These are phyloP conservation scores for Gambusia yucatana DNA, from an alignment of 2,797 vertebrate genomes.

Conservation along the genomic window DNA sequence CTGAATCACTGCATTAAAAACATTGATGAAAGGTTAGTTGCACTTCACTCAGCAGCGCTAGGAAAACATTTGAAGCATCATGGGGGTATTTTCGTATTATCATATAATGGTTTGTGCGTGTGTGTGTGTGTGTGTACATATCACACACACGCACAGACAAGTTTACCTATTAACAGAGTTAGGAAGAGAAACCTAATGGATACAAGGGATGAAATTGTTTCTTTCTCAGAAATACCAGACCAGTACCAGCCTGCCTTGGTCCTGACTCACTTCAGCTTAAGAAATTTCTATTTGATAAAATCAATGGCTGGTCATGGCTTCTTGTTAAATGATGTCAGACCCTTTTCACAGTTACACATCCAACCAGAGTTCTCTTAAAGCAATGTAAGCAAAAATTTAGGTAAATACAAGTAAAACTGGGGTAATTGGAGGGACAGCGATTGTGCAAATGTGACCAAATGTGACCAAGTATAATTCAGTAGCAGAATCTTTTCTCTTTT, in stretches of 20 bases:
- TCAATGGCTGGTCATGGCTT: background rate
- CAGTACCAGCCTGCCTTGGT: slow-evolving; percentile 16
- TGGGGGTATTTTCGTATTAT: background rate
- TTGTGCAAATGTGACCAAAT: background rate
- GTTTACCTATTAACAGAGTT: background rate
- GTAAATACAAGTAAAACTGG: background rate
- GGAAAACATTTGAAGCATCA: slow-evolving; percentile 4
- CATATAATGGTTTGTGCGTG: background rate
- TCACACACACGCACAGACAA: background rate
- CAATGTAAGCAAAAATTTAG: background rate
- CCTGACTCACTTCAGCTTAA: background rate
- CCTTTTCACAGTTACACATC: background rate
- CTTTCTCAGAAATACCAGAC: background rate
- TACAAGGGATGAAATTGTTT: background rate
- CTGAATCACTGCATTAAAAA: background rate
- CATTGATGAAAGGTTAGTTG: background rate
- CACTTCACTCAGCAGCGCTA: background rate
- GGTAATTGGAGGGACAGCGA: background rate
- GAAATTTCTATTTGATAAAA: slow-evolving; percentile 8
- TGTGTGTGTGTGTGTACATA: too few relatives aligned
- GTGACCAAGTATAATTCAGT: slow-evolving; percentile 1
- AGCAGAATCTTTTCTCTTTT: slow-evolving; percentile 4
- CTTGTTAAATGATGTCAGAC: slow-evolving; percentile 9
- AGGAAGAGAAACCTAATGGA: background rate
- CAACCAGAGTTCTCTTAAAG: background rate